Evolutionary conservation across 2,113 vertebrate genomes (phyloP).

Genomic region (Rhizomys pruinosus): DNA sequence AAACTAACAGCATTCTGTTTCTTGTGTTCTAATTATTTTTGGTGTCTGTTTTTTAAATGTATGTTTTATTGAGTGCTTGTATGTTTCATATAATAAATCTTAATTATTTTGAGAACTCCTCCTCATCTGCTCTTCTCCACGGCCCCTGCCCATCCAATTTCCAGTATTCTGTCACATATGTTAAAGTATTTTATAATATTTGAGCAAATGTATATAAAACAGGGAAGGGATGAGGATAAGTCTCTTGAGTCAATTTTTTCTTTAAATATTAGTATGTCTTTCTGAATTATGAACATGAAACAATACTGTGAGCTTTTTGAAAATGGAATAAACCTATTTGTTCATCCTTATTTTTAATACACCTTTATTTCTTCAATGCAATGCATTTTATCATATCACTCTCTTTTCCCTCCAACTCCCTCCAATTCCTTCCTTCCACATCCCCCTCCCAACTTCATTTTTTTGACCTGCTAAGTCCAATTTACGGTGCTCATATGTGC

Average conservation of each 20-base stretch:
- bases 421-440: no score
- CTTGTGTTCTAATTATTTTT: neutral
- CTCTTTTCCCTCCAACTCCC: neutral
- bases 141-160: no score
- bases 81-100: no score
- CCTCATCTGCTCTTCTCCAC: no score
- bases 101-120: no score
- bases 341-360: neutral
- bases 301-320: neutral
- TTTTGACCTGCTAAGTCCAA: no score
- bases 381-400: neutral
- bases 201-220: accelerated
- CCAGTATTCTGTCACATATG: no score
- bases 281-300: neutral
- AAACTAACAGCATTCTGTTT: neutral
- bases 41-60: accelerated
- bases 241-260: neutral
- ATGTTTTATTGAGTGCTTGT: no score
- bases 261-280: neutral
- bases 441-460: no score
- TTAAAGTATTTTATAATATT: neutral
- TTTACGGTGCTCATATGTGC: no score
- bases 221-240: neutral
- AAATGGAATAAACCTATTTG: neutral
- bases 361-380: neutral